phyloP scores from a whole-genome alignment of 2,113 vertebrate species.

The Phylloscopus whistleri region DNA sequence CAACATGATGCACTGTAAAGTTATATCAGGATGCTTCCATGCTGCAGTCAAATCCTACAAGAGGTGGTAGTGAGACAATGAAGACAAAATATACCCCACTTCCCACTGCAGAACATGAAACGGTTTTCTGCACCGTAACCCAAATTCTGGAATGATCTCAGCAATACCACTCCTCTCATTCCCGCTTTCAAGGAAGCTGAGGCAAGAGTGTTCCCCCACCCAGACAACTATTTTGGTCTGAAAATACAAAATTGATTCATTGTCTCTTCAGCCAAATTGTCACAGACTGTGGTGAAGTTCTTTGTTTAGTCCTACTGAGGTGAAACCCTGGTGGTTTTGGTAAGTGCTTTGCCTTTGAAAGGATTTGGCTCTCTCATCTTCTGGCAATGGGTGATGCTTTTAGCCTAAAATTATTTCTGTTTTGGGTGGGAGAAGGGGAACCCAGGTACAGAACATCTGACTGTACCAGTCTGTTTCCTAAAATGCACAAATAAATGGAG shows the following conservation, averaged over 20 bases:
- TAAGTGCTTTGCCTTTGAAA: slow-evolving; percentile 1
- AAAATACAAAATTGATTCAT: slow-evolving; percentile 50
- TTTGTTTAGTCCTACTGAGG: background rate
- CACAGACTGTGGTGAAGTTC: background rate
- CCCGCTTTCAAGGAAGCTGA: slow-evolving; percentile 52
- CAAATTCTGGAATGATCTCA: slow-evolving; percentile 1
- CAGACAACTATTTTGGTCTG: slow-evolving; percentile 38
- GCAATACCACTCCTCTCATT: slow-evolving; percentile 44
- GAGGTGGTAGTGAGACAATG: background rate
- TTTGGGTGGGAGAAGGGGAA: background rate
- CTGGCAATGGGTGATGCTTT: slow-evolving; percentile 31
- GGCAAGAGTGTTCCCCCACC: slow-evolving; percentile 14
- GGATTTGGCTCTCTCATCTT: slow-evolving; percentile 46
- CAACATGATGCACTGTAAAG: slow-evolving; percentile 8
- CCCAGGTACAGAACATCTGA: slow-evolving; percentile 13
- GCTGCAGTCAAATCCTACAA: slow-evolving; percentile 24
- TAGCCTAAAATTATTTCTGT: background rate
- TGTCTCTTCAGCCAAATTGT: slow-evolving; percentile 11
- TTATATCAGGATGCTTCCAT: slow-evolving; percentile 33
- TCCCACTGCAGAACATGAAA: background rate
- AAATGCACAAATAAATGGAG: slow-evolving; percentile 64
- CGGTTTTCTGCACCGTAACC: background rate
- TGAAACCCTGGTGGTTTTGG: background rate
- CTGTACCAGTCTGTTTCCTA: slow-evolving; percentile 42
- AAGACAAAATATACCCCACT: background rate